Evolutionary conservation across 2,888 invertebrate genomes (phyloP).

Genomic region (Hyposoter dolosus): DNA sequence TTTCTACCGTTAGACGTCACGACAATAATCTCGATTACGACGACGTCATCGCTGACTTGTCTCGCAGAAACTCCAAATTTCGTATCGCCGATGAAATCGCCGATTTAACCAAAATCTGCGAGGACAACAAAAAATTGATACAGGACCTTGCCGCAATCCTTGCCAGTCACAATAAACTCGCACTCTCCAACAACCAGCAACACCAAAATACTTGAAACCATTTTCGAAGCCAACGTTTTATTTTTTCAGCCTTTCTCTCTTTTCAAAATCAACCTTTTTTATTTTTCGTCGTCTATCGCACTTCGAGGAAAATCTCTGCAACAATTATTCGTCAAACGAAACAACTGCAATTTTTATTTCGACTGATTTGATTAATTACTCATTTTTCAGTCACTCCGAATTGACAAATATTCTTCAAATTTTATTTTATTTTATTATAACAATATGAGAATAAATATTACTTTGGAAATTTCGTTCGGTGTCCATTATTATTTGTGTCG

Average conservation of each 20-base stretch:
- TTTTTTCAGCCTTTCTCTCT: constrained; percentile 4
- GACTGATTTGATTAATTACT: background rate
- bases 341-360: constrained; percentile 4
- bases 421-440: background rate
- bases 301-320: too few relatives aligned
- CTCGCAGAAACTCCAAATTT: constrained; percentile 67
- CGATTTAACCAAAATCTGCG: constrained; percentile 78
- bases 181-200: constrained; percentile 53
- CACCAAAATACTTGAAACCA: constrained; percentile 43
- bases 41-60: constrained; percentile 68
- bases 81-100: constrained; percentile 76
- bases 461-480: background rate
- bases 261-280: background rate
- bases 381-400: background rate
- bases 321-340: background rate
- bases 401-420: background rate
- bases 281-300: background rate
- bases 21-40: constrained; percentile 52
- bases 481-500: background rate
- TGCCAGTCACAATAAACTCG: constrained; percentile 67
- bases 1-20: constrained; percentile 69
- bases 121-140: constrained; percentile 79
- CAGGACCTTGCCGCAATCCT: constrained; percentile 76
- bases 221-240: background rate
- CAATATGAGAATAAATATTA: background rate